phyloP scores from a whole-genome alignment of 2,797 vertebrate genomes.

The Notamacropus eugenii region DNA sequence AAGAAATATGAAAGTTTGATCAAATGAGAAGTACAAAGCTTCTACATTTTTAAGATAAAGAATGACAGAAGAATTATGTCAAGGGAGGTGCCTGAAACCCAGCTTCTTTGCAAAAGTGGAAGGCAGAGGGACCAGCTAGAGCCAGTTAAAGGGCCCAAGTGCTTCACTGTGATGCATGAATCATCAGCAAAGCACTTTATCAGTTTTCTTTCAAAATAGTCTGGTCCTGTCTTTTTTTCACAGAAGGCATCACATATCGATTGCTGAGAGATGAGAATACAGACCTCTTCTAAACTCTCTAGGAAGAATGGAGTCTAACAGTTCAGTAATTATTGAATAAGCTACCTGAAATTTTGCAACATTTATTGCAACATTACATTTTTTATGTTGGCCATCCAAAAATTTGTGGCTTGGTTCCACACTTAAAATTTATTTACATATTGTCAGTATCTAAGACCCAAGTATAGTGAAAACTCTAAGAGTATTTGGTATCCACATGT shows the following conservation, averaged over 20 bases:
- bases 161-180: background rate
- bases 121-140: background rate
- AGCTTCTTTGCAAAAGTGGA: background rate
- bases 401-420: background rate
- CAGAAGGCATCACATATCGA: background rate
- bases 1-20: background rate
- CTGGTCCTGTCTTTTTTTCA: background rate
- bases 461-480: background rate
- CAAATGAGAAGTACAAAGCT: background rate
- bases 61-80: background rate
- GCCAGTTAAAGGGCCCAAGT: background rate
- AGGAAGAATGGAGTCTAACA: background rate
- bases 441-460: background rate
- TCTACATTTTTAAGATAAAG: background rate
- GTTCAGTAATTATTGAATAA: background rate
- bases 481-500: background rate
- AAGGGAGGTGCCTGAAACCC: background rate
- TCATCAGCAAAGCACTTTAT: background rate
- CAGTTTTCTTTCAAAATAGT: background rate
- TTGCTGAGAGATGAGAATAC: background rate
- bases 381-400: background rate
- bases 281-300: background rate
- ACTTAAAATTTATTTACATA: background rate
- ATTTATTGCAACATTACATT: background rate
- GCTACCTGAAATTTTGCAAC: background rate